These are phyloP conservation scores for Sinopyrophorus schimmeli DNA, from an alignment of 2,888 invertebrate genomes.

Conservation along the genomic window DNA sequence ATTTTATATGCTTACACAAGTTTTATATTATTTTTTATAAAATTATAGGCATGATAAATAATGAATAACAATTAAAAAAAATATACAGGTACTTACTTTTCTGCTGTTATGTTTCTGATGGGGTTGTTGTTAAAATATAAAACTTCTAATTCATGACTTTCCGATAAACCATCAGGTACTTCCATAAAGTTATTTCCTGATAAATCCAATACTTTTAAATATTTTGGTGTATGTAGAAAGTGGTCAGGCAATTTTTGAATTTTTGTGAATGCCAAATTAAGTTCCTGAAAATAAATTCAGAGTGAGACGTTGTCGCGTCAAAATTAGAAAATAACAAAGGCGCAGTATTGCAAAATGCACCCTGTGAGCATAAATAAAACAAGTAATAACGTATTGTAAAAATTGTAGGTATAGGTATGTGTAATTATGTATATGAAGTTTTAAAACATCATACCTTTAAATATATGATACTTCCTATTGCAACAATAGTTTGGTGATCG, in stretches of 20 bases:
- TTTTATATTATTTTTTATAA: no score
- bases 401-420: no score
- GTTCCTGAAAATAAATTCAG: slow-evolving; percentile 43
- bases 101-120: slow-evolving; percentile 11
- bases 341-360: neutral
- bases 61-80: neutral
- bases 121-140: slow-evolving; percentile 70
- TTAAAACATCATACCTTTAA: slow-evolving; percentile 63
- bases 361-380: no score
- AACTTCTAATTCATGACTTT: slow-evolving; percentile 62
- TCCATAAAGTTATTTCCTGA: slow-evolving; percentile 60
- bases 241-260: slow-evolving; percentile 53
- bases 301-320: no score
- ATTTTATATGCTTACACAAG: no score
- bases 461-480: slow-evolving; percentile 65
- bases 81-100: slow-evolving; percentile 24
- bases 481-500: slow-evolving; percentile 65
- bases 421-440: no score
- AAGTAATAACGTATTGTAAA: no score
- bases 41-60: no score
- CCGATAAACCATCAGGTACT: slow-evolving; percentile 64
- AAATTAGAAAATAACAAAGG: neutral
- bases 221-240: slow-evolving; percentile 68
- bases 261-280: slow-evolving; percentile 7
- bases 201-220: slow-evolving; percentile 67